Evolutionary conservation across 2,888 invertebrate genomes (phyloP), one percentile per base, ranked within the genome.

Genomic region (Eilema depressum): DNA sequence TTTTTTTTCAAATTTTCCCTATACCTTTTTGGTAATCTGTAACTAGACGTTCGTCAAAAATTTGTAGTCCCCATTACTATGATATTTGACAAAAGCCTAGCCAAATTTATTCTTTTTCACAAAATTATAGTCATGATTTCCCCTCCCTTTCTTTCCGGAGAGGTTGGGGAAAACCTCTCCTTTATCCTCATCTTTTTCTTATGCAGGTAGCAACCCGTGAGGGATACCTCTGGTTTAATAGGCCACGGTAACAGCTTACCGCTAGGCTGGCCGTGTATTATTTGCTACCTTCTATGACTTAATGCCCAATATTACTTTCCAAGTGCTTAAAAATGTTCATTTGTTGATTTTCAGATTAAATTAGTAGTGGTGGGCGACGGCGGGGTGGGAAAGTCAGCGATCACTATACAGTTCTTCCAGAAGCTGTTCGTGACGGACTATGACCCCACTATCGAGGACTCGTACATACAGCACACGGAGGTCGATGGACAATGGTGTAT

Each of bases 331-430:
- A 25, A 17, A 26, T 5, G 14, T 25, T 57, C 11, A 30, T 7
- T 30, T 30, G 26, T 14, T 25, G 7, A 17, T 66, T 60, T 65
- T 10, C 89, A 95, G 95, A 98, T 98, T 88, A 99, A 98, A 91
- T 91, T 99, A 87, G 99, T 99, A 75, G 99, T 99, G 76, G 98
- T 99, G 26, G 99, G 99, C 8, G 98, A 98, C 93, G 99, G 99
- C 77, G 99, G 99, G 79, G 99, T 99, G 70, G 99, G 99, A 77
- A 99, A 99, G 95, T 98, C 98, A 85, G 98, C 98, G n/a, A 97
- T 99, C 84, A 99, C 99, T n/a, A 99, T 98, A 89, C 98, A 99
- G 95, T 98, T 98, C 94, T 99, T 99, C 92, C 99, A 99, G 94
- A 98, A 98, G 91, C 96, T 98, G 86, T 99, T 99, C 91, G 98